Percentiles rank a stretch among this genome's conserved stretches.
Evolutionary conservation across 2,888 invertebrate genomes (phyloP).

Genomic region (Lepidocyrtoides sp.): DNA sequence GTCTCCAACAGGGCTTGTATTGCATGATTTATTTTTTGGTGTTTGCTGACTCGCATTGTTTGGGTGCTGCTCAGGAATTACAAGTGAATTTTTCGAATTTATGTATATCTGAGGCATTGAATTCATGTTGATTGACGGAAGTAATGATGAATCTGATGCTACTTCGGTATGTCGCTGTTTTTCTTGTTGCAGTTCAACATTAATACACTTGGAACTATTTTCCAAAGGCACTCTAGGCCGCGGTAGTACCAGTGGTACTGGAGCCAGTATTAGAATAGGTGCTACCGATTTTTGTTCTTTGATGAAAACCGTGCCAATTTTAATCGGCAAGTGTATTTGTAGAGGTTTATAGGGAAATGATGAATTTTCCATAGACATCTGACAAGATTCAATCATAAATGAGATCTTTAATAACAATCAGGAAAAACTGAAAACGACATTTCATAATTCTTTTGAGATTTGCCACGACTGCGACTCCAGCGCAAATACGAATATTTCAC

Average conservation of each 20-base stretch:
- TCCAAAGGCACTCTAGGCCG: not conserved
- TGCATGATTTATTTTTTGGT: not conserved
- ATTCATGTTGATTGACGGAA: not conserved
- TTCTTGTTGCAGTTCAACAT: not conserved
- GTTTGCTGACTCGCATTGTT: not conserved
- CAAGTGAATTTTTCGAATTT: not conserved
- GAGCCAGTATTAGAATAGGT: constrained; percentile 20
- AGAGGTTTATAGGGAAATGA: constrained; percentile 60
- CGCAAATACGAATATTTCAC: too few species aligned
- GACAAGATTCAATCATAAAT: not conserved
- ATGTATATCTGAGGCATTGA: not conserved
- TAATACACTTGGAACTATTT: not conserved
- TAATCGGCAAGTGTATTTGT: constrained; percentile 43
- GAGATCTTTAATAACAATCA: too few species aligned
- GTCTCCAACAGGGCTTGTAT: constrained; percentile 18
- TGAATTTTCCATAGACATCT: constrained; percentile 34
- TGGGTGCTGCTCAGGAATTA: not conserved
- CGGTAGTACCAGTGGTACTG: constrained; percentile 11
- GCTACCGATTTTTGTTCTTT: not conserved
- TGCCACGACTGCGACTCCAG: too few species aligned
- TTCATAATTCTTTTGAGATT: too few species aligned
- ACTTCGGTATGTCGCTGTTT: not conserved
- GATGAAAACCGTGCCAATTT: constrained; percentile 45
- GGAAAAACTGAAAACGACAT: too few species aligned
- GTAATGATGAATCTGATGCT: not conserved